These are phyloP conservation scores for Hecatera dysodea DNA, from an alignment of 2,888 invertebrate genomes.

Conservation along the genomic window DNA sequence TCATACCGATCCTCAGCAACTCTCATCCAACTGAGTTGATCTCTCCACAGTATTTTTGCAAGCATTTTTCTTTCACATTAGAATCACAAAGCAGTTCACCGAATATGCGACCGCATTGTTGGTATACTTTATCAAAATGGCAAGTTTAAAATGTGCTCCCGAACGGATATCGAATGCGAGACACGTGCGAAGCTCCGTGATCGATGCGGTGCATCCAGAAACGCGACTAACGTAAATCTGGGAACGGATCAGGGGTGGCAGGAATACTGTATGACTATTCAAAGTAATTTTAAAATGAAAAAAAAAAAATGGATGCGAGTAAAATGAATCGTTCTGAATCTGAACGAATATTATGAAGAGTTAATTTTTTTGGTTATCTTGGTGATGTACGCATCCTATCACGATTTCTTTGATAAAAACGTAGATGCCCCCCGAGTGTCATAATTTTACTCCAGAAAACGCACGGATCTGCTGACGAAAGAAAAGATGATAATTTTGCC, in stretches of 20 bases:
- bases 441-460: too few species aligned
- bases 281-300: not conserved
- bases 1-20: not conserved
- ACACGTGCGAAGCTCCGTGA: conserved; percentile 72
- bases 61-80: conserved; percentile 13
- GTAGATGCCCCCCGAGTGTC: too few species aligned
- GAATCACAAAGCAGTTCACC: conserved; percentile 25
- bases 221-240: conserved; percentile 59
- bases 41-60: not conserved
- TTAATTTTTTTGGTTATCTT: too few species aligned
- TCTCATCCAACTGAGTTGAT: not conserved
- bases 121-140: conserved; percentile 51
- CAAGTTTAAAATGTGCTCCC: conserved; percentile 59
- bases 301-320: not conserved
- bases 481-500: too few species aligned
- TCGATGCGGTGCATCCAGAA: conserved; percentile 68
- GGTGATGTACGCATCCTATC: too few species aligned
- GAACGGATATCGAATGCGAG: conserved; percentile 67
- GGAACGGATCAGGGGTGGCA: conserved; percentile 50
- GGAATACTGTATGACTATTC: not conserved
- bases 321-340: too few species aligned
- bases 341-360: too few species aligned
- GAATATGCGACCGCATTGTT: conserved; percentile 32
- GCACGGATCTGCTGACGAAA: too few species aligned
- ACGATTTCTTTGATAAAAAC: too few species aligned